phyloP scores from a whole-genome alignment of 2,797 vertebrate species.

The Cephalopachus bancanus region DNA sequence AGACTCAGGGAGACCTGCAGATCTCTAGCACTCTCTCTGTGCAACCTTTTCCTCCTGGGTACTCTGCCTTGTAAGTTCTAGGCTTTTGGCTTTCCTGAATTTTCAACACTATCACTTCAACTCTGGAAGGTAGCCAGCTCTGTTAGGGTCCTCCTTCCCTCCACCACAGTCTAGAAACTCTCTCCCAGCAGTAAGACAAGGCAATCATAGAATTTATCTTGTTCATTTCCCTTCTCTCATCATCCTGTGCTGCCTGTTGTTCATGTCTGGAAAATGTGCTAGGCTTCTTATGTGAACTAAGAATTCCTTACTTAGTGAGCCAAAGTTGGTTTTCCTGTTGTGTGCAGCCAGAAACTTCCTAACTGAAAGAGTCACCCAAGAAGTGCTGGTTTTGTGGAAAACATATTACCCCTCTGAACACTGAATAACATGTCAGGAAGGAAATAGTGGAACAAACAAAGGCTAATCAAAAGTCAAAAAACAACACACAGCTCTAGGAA shows the following conservation, averaged over 20 bases:
- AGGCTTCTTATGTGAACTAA: not conserved
- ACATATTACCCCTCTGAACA: not conserved
- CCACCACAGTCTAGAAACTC: not conserved
- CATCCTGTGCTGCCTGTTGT: not conserved
- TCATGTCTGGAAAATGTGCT: not conserved
- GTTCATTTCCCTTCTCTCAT: not conserved
- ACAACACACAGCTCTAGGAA: not conserved
- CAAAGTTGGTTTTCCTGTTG: not conserved
- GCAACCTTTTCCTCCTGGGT: not conserved
- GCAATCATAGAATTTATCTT: rapidly evolving
- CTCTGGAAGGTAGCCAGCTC: not conserved
- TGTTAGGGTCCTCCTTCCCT: not conserved
- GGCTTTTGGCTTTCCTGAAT: not conserved
- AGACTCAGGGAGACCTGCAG: not conserved
- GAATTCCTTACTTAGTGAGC: not conserved
- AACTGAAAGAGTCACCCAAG: not conserved
- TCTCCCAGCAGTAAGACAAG: not conserved
- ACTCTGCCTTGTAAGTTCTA: not conserved
- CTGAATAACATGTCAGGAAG: not conserved
- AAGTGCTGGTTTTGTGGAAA: not conserved
- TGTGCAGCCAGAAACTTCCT: not conserved
- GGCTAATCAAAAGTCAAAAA: not conserved
- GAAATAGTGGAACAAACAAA: not conserved
- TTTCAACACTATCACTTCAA: not conserved
- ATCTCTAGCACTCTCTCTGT: rapidly evolving